Percentiles rank a stretch among this genome's conserved stretches.
Conservation (phyloP, 2,113 vertebrate genomes). For the Protobothrops mucrosquamatus region DNA sequence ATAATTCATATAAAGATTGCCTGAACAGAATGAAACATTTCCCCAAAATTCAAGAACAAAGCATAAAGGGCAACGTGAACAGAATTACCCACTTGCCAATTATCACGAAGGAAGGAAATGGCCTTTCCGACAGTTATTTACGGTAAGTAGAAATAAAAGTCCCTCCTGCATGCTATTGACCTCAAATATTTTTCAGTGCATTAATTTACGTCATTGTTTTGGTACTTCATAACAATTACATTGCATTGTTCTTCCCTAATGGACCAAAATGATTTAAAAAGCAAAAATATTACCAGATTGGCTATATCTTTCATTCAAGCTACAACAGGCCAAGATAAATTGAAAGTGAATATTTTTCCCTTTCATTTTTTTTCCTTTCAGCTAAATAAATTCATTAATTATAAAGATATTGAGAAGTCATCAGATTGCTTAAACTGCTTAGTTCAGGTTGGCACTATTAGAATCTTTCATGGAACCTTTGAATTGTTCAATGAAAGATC, state of each 20-base stretch:
- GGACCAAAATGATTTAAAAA: background rate
- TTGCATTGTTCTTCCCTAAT: background rate
- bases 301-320: background rate
- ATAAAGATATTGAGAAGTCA: conserved; percentile 38
- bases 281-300: background rate
- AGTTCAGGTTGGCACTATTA: conserved; percentile 11
- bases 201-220: background rate
- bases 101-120: background rate
- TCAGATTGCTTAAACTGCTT: conserved; percentile 38
- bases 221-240: background rate
- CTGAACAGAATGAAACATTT: background rate
- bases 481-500: conserved; percentile 5
- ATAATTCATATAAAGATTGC: background rate
- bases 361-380: background rate
- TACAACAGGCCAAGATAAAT: background rate
- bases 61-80: background rate
- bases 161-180: background rate
- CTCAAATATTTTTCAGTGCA: background rate
- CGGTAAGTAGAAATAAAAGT: background rate
- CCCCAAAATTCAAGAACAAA: background rate
- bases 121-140: background rate
- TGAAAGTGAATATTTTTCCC: background rate
- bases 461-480: conserved; percentile 16
- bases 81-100: background rate
- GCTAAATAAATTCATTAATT: background rate